Conservation (phyloP, 2,797 vertebrate species). For the Columba guinea region DNA sequence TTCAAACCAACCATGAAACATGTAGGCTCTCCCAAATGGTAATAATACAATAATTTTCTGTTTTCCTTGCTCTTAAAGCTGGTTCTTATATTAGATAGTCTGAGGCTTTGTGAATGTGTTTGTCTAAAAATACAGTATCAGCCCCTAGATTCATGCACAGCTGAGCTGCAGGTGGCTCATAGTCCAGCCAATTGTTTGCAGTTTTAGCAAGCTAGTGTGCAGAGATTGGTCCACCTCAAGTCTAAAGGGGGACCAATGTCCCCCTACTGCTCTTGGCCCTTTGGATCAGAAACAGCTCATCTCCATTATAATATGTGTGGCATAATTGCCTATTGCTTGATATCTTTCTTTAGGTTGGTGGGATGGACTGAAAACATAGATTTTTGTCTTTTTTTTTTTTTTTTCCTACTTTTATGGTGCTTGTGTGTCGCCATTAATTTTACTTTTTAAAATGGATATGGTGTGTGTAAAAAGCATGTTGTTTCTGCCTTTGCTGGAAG, state of each 20-base stretch:
- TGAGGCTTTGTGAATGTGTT: neutral
- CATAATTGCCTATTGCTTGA: neutral
- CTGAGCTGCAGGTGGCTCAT: conserved; percentile 42
- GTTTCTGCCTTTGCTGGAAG: neutral
- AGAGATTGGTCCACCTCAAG: neutral
- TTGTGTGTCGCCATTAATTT: neutral
- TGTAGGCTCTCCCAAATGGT: neutral
- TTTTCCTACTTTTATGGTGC: neutral
- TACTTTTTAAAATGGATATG: neutral
- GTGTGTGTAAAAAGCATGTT: neutral
- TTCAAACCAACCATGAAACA: neutral
- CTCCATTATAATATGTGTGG: neutral
- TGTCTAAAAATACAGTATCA: neutral
- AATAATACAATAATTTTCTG: neutral
- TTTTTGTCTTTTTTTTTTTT: neutral
- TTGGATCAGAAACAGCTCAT: neutral
- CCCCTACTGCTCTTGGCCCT: neutral
- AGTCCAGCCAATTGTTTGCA: neutral
- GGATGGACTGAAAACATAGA: neutral
- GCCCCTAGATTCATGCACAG: neutral
- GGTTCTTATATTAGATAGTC: neutral
- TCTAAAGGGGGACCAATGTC: neutral
- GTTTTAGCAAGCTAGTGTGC: neutral
- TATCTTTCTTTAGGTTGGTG: neutral
- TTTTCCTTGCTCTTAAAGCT: conserved; percentile 20